These are phyloP conservation scores for Ovibos moschatus DNA, from an alignment of 2,113 vertebrate species.

Conservation along the genomic window DNA sequence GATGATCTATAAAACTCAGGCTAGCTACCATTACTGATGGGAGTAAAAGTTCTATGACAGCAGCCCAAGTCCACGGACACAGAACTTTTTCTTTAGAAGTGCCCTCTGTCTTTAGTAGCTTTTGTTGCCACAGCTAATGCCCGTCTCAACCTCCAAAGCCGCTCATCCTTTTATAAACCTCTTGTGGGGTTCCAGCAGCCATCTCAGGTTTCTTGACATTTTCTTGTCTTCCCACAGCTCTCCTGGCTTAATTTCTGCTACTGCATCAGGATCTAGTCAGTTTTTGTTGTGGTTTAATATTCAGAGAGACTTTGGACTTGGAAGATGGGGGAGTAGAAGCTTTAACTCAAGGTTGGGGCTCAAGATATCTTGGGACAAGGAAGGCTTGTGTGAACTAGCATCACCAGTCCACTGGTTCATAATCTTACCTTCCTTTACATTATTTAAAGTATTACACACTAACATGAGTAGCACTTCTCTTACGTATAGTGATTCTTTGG, in stretches of 20 bases:
- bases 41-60: neutral
- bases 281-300: neutral
- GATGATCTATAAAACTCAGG: neutral
- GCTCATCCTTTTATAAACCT: neutral
- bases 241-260: neutral
- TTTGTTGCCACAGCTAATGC: neutral
- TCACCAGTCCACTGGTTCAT: neutral
- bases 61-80: neutral
- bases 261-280: neutral
- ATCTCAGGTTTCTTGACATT: neutral
- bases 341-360: neutral
- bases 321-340: neutral
- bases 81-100: neutral
- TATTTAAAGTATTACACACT: neutral
- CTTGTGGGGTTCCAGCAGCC: neutral
- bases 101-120: neutral
- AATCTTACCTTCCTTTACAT: neutral
- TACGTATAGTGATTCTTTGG: neutral
- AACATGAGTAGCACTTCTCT: neutral
- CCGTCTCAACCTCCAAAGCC: neutral
- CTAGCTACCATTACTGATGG: neutral
- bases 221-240: neutral
- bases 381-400: neutral
- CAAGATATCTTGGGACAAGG: neutral
- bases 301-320: neutral